Evolutionary conservation across 2,797 vertebrate species (phyloP), one percentile per base, ranked within the genome.

Genomic region (Hylomyscus alleni): DNA sequence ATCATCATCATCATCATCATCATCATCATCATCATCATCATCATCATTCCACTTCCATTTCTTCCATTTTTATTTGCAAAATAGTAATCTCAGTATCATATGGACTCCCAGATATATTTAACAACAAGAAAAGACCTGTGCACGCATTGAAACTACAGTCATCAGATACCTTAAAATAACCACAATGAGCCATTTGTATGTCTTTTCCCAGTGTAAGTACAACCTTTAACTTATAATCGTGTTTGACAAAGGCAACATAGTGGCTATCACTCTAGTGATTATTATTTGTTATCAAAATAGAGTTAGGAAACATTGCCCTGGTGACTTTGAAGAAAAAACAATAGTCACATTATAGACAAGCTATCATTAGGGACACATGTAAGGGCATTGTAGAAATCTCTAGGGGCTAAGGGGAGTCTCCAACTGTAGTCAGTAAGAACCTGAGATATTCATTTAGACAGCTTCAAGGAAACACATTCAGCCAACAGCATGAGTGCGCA

Each of bases 41-140:
- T 78, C 3, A 44, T 69, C 4, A 56, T 34, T 12, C 67, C 50
- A 34, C 13, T 86, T 44, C 9, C 20, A 29, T 69, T 93, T 29
- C 56, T 85, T 50, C 26, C 19, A 47, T 54, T 44, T 72, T 92
- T 54, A 76, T 7, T 84, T n/a, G 77, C 19, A 87, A 91, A 96
- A 47, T 62, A 94, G 20, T 0, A 56, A 34, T 9, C 31, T 93
- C 65, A 69, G 4, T 84, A 73, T 47, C 24, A 91, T 56, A 77
- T 88, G 77, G 7, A n/a, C 80, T 72, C n/a, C 24, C 34, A 34
- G 2, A 19, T 24, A 89, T 3, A 60, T 12, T 8, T 50, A 1
- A n/a, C 58, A 80, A 7, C 26, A 72, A 12, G 29, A 31, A 72
- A 93, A 60, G 54, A 72, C 19, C 37, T 54, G 17, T 2, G 22